Percentiles rank a stretch among this genome's conserved stretches.
Conservation (phyloP, 1,140 invertebrate species). For the Plutomurus gul region DNA sequence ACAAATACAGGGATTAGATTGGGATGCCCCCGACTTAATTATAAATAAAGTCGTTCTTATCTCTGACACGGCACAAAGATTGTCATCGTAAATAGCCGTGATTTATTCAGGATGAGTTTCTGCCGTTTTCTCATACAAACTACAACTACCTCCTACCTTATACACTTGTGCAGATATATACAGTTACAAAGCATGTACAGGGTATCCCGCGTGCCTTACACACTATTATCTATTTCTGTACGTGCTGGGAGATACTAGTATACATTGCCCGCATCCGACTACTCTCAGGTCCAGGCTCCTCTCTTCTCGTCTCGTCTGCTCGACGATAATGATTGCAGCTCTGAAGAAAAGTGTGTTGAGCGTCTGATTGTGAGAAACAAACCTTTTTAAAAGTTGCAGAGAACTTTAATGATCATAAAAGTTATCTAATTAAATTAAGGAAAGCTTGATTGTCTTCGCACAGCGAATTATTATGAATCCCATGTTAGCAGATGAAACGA, state of each 20-base stretch:
- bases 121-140: neutral
- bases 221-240: too few relatives aligned
- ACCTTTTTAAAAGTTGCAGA: neutral
- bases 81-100: conserved; percentile 11
- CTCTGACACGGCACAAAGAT: neutral
- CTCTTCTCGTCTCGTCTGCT: too few relatives aligned
- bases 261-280: too few relatives aligned
- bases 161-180: too few relatives aligned
- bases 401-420: conserved; percentile 24
- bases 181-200: too few relatives aligned
- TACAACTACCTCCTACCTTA: too few relatives aligned
- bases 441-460: neutral
- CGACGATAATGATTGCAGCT: too few relatives aligned
- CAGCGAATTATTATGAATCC: conserved; percentile 14
- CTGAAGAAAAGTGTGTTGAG: neutral
- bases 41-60: conserved; percentile 8
- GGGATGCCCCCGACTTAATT: neutral
- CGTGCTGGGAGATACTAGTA: too few relatives aligned
- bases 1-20: neutral
- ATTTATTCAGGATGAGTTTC: conserved; percentile 3
- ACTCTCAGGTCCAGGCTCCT: too few relatives aligned
- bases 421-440: conserved; percentile 28
- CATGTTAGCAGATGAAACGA: neutral
- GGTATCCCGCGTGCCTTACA: too few relatives aligned
- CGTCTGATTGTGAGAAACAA: neutral